Percentiles rank a stretch among this genome's conserved stretches.
Evolutionary conservation across 2,888 invertebrate genomes (phyloP).

Genomic region (Minunthozetes semirufus): DNA sequence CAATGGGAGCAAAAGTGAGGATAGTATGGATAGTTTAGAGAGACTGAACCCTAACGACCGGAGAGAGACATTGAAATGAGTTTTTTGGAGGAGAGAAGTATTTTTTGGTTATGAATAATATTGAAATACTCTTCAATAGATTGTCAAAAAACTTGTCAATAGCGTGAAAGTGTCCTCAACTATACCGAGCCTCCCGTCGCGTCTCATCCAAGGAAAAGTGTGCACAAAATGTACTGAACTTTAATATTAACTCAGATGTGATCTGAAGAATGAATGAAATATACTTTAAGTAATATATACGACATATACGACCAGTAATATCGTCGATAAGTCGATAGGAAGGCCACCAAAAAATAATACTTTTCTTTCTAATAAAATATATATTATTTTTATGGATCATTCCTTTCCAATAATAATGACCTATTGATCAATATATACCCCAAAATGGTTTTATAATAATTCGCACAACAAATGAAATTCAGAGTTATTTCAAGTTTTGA

Average conservation of each 20-base stretch:
- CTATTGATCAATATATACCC: not conserved
- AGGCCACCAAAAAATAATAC: not conserved
- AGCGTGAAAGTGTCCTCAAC: conserved; percentile 7
- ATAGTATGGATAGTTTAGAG: not conserved
- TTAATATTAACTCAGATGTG: conserved; percentile 7
- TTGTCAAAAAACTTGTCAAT: conserved; percentile 12
- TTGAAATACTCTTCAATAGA: not conserved
- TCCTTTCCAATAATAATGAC: not conserved
- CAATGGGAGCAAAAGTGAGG: not conserved
- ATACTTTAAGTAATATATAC: conserved; percentile 11
- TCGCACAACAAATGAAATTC: not conserved
- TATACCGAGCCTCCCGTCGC: not conserved
- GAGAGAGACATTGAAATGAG: not conserved
- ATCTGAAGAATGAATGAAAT: not conserved
- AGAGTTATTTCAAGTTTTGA: not conserved
- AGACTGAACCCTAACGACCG: not conserved
- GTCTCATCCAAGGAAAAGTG: conserved; percentile 1
- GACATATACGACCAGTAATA: not conserved
- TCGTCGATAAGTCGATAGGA: not conserved
- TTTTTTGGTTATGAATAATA: conserved; percentile 12
- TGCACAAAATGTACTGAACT: not conserved
- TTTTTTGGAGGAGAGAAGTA: not conserved
- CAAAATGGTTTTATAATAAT: not conserved
- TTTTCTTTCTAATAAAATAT: conserved; percentile 11
- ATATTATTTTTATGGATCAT: conserved; percentile 18